Conservation (phyloP, 2,888 invertebrate species). For the Spilosoma lubricipeda region DNA sequence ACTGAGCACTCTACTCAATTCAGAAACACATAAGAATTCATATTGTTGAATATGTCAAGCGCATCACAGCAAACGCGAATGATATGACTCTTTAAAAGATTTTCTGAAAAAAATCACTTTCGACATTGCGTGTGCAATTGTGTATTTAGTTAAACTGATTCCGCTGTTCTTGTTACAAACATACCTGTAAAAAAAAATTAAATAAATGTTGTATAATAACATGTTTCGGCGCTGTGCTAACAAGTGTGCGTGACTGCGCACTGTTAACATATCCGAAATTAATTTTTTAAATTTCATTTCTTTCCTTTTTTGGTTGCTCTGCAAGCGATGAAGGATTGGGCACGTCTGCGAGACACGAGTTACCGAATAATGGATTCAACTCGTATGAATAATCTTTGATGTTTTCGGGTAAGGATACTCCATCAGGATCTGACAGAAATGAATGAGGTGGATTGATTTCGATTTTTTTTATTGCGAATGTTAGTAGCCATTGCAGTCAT, state of each 20-base stretch:
- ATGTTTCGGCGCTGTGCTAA: conserved; percentile 73
- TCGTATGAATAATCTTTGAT: conserved; percentile 54
- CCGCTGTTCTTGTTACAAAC: conserved; percentile 60
- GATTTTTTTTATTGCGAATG: conserved; percentile 40
- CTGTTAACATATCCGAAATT: conserved; percentile 77
- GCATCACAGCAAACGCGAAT: conserved; percentile 25
- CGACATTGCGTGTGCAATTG: conserved; percentile 71
- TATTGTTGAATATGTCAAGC: neutral
- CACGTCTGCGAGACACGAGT: conserved; percentile 61
- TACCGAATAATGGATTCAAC: conserved; percentile 67
- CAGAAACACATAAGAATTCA: neutral
- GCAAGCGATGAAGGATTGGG: conserved; percentile 75
- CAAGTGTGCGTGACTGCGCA: conserved; percentile 81
- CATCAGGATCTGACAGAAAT: conserved; percentile 51
- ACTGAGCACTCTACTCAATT: neutral
- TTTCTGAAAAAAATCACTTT: conserved; percentile 53
- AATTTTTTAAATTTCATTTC: conserved; percentile 56
- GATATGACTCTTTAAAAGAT: conserved; percentile 35
- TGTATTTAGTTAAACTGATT: conserved; percentile 74
- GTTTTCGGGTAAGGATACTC: conserved; percentile 56
- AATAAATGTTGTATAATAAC: conserved; percentile 83
- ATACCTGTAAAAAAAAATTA: conserved; percentile 74
- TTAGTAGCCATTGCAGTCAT: conserved; percentile 24
- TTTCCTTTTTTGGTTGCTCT: conserved; percentile 50
- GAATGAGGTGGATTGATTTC: conserved; percentile 50